Base-by-base conservation (phyloP, 2,888 invertebrate species). In the Cabera pusaria region DNA sequence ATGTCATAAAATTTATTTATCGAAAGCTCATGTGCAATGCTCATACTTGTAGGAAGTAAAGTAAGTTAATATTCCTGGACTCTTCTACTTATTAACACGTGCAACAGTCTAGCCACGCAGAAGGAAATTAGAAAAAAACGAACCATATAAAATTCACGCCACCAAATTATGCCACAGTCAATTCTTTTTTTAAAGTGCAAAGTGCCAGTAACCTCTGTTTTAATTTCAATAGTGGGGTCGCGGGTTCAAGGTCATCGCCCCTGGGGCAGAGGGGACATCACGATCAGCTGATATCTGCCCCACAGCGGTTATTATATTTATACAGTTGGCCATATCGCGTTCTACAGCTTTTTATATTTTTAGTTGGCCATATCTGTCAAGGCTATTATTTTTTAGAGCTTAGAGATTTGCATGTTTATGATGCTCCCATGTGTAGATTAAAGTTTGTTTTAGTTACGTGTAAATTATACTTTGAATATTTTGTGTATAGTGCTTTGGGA, bases 171-270 rank as follows among this genome's bases (percentile, higher is more conserved):
- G n/a, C n/a, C n/a, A n/a, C n/a, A n/a, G n/a, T n/a, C n/a, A 20
- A 25, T 72, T 72, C 64, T 74, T 77, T 81, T 79, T 77, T 72
- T 72, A 80, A 84, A 86, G 85, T 84, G 78, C 83, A 82, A 76
- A 81, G 85, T 76, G 79, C 86, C 83, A 83, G 84, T 87, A 78
- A 86, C 86, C 86, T 74, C 77, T 63, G 64, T 69, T 83, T 84
- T 83, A 82, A 83, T 86, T 86, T 87, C 82, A 86, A 87, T 87
- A 87, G 87, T 87, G 85, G 85, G 86, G 86, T 84, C 82, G 77
- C 67, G 60, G 34, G 72, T 63, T 76, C 86, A 85, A 85, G 85
- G 87, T 79, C 84, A 71, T 59, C 72, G 72, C 73, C 69, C 63
- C 71, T 70, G 66, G 73, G 62, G 52, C 62, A 19, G 75, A 79